phyloP scores from a whole-genome alignment of 2,888 invertebrate species.

The Latheticus oryzae region DNA sequence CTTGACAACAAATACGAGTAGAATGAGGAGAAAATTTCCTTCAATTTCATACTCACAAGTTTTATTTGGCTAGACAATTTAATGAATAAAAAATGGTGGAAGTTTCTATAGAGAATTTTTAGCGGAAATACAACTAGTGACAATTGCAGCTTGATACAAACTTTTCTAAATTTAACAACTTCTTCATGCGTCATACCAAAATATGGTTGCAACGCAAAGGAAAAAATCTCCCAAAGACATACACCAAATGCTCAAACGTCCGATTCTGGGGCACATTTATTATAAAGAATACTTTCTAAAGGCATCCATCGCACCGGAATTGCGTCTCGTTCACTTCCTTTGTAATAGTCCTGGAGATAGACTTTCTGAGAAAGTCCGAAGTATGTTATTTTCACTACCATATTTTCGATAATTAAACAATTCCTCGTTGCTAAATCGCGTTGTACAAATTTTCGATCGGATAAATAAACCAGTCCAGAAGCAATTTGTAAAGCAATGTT shows the following conservation, averaged over 20 bases:
- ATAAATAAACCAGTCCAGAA: slow-evolving; percentile 94
- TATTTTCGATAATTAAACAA: slow-evolving; percentile 92
- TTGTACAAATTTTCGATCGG: slow-evolving; percentile 94
- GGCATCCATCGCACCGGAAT: slow-evolving; percentile 99
- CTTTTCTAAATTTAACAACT: slow-evolving; percentile 93
- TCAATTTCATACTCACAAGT: too few species aligned
- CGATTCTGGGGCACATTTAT: slow-evolving; percentile 95
- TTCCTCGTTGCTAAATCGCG: slow-evolving; percentile 95
- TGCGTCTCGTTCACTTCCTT: slow-evolving; percentile 94
- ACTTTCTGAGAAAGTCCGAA: slow-evolving; percentile 97
- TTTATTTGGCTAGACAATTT: too few species aligned
- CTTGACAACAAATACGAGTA: too few species aligned
- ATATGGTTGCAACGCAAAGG: slow-evolving; percentile 95
- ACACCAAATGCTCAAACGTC: slow-evolving; percentile 99
- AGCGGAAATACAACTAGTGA: too few species aligned
- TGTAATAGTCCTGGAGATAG: slow-evolving; percentile 90
- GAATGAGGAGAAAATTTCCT: too few species aligned
- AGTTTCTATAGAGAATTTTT: too few species aligned
- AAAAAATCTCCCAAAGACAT: slow-evolving; percentile 96
- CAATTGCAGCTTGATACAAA: too few species aligned
- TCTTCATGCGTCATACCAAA: slow-evolving; percentile 98
- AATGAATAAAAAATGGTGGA: too few species aligned
- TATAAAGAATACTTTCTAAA: slow-evolving; percentile 93
- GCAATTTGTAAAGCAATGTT: slow-evolving; percentile 91
- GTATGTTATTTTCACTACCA: slow-evolving; percentile 97